Percentiles rank a stretch among this genome's conserved stretches.
Evolutionary conservation across 1,140 invertebrate species (phyloP).

Genomic region (Rhizoglyphus robini): DNA sequence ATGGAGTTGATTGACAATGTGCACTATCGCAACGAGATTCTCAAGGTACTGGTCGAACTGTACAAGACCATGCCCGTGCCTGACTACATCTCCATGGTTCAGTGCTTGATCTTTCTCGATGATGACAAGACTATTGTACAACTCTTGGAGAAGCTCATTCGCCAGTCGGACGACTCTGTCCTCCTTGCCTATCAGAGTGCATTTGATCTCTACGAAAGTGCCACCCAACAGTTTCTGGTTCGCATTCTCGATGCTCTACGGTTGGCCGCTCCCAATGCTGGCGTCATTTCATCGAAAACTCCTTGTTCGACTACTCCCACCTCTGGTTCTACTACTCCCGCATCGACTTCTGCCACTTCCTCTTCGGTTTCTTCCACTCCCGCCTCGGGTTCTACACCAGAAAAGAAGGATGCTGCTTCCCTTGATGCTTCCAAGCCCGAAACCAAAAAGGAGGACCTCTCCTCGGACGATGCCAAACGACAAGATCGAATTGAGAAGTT

Average conservation of each 20-base stretch:
- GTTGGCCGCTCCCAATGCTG: conserved; percentile 61
- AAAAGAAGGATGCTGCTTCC: conserved; percentile 2
- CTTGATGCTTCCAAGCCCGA: background rate
- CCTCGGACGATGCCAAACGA: conserved; percentile 64
- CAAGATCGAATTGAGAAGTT: conserved; percentile 75
- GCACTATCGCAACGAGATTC: conserved; percentile 73
- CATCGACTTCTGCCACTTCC: no score
- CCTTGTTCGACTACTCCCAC: conserved; percentile 24
- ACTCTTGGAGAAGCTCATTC: conserved; percentile 16
- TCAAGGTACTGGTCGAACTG: conserved; percentile 71
- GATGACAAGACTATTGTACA: conserved; percentile 71
- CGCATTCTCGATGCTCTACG: conserved; percentile 68
- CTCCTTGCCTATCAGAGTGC: conserved; percentile 97
- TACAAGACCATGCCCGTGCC: conserved; percentile 72
- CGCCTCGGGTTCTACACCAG: background rate
- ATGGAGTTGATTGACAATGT: conserved; percentile 90
- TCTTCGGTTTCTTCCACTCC: no score
- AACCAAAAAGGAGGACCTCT: conserved; percentile 32
- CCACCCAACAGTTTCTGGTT: conserved; percentile 90
- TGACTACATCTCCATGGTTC: conserved; percentile 90
- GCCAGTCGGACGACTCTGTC: conserved; percentile 37
- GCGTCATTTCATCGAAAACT: conserved; percentile 20
- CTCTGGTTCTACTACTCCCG: conserved; percentile 23
- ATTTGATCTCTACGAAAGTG: conserved; percentile 97
- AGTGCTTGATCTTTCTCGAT: conserved; percentile 90